Evolutionary conservation across 2,113 vertebrate genomes (phyloP).

Genomic region (Eubucco bourcierii): DNA sequence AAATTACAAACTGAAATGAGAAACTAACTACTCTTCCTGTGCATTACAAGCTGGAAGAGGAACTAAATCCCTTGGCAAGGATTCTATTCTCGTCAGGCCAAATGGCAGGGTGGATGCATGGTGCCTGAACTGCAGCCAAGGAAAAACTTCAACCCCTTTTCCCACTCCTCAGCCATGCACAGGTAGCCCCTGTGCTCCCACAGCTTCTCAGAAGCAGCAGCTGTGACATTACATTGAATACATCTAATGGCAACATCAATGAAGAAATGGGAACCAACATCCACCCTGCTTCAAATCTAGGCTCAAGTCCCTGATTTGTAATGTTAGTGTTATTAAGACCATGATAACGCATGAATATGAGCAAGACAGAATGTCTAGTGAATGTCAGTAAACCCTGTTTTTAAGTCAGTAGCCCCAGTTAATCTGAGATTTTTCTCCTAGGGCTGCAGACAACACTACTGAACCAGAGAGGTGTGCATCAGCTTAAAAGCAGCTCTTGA

Average conservation of each 20-base stretch:
- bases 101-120: not conserved
- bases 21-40: not conserved
- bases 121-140: not conserved
- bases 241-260: not conserved
- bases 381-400: not conserved
- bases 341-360: not conserved
- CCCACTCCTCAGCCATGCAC: fast-evolving
- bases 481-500: not conserved
- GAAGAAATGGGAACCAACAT: not conserved
- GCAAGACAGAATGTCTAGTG: not conserved
- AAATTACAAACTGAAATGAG: not conserved
- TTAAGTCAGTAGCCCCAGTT: not conserved
- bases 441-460: not conserved
- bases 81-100: not conserved
- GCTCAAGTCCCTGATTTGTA: not conserved
- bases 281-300: not conserved
- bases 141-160: not conserved
- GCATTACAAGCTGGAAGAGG: not conserved
- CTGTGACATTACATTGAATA: not conserved
- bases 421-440: not conserved
- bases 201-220: not conserved
- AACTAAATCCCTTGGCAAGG: not conserved
- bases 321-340: not conserved
- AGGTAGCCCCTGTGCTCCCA: not conserved
- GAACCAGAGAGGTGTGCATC: not conserved